Evolutionary conservation across 2,888 invertebrate species (phyloP), one percentile per base, ranked within the genome.

Genomic region (Epinotia brunnichana): DNA sequence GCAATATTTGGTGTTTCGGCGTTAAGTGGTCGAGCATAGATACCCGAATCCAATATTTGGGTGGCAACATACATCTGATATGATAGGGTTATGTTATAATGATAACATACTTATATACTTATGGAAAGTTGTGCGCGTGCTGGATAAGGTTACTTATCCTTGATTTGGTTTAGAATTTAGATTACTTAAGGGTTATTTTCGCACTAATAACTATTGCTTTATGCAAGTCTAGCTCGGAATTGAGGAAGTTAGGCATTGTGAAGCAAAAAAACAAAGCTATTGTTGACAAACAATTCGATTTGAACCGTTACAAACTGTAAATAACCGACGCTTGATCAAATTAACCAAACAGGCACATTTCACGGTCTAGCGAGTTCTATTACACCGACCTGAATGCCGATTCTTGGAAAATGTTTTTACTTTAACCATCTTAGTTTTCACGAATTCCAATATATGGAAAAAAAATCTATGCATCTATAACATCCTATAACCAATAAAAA

Each of bases 331-430:
- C 17, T 53, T 21, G 41, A 24, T 66, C 41, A 66, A 66, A 66
- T 66, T 66, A 56, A 41, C n/a, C 19, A 56, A 66, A 41, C 15
- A 54, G 3, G n/a, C 63, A 53, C 19, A 54, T 64, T 39, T 64
- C 54, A 66, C 41, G 66, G 39, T 66, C 39, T 41, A 54, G n/a
- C n/a, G n/a, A 41, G n/a, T 56, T 56, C 21, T 24, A 39, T 54
- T 19, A 17, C 51, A 51, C 51, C 63, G 17, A 63, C 53, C 63
- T 41, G 54, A 64, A 64, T 64, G n/a, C 24, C 15, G 11, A 54
- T 56, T 56, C 54, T 56, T 19, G 54, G 54, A 41, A 54, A 66
- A 39, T 64, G 15, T 54, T 35, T 64, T 3, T 51, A 48, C 35
- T 13, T 63, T 17, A 10, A 29, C 29, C 29, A 29, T 2, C 29